Conservation (phyloP, 2,113 vertebrate species). For the Pseudopodoces humilis region DNA sequence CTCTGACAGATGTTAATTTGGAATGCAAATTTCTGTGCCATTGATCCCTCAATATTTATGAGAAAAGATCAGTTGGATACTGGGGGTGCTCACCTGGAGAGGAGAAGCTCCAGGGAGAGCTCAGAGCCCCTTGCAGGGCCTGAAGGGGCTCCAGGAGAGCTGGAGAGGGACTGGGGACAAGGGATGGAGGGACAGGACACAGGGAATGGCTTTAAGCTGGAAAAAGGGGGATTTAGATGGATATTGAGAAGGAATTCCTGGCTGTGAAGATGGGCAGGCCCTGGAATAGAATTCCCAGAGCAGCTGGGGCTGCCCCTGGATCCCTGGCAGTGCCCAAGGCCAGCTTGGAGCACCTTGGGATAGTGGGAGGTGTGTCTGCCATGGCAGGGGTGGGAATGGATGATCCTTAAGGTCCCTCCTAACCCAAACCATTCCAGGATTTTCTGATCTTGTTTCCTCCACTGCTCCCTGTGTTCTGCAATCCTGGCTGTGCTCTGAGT, state of each 20-base stretch:
- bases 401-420: not conserved
- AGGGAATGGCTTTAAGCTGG: not conserved
- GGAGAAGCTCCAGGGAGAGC: not conserved
- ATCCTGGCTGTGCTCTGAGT: not conserved
- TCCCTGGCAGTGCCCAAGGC: not conserved
- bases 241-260: not conserved
- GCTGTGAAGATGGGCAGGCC: fast-evolving
- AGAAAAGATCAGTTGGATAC: not conserved
- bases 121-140: not conserved
- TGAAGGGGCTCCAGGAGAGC: not conserved
- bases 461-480: not conserved
- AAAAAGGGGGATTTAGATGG: fast-evolving
- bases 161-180: not conserved
- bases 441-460: not conserved
- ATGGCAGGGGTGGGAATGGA: not conserved
- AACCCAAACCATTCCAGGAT: not conserved
- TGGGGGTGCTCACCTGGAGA: not conserved
- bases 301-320: not conserved
- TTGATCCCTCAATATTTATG: not conserved
- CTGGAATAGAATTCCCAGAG: fast-evolving
- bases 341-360: not conserved
- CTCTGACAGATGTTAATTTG: not conserved
- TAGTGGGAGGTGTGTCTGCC: not conserved
- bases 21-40: not conserved
- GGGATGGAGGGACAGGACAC: not conserved